Evolutionary conservation across 2,113 vertebrate genomes (phyloP).

Genomic region (Marmota monax): DNA sequence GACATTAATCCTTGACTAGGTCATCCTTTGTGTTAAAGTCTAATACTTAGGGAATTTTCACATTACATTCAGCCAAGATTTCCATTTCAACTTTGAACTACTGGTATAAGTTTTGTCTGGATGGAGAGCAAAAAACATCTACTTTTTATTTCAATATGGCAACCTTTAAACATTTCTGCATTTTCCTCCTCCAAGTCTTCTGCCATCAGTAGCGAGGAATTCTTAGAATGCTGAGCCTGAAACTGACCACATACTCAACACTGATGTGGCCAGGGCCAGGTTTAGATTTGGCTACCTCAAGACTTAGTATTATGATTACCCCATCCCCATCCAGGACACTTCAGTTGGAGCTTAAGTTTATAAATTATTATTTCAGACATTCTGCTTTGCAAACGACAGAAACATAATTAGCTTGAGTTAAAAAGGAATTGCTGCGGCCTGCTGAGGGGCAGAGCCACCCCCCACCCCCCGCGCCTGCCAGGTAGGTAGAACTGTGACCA

Average conservation of each 20-base stretch:
- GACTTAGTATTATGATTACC: neutral
- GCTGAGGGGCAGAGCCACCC: too few relatives aligned
- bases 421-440: neutral
- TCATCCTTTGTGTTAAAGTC: neutral
- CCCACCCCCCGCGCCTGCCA: too few relatives aligned
- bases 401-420: neutral
- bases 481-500: too few relatives aligned
- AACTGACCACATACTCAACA: neutral
- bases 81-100: neutral
- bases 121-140: neutral
- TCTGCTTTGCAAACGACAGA: constrained; percentile 24
- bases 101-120: neutral
- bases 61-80: neutral
- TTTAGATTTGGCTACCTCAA: neutral
- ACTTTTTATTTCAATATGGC: neutral
- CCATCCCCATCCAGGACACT: neutral
- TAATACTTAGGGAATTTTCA: neutral
- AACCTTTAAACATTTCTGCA: neutral
- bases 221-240: neutral
- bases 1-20: neutral
- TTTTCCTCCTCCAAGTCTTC: neutral
- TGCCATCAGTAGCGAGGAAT: neutral
- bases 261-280: too few relatives aligned
- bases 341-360: neutral
- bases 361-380: neutral